These are phyloP conservation scores for Myotis vivesi DNA, from an alignment of 2,797 vertebrate genomes.

Conservation along the genomic window DNA sequence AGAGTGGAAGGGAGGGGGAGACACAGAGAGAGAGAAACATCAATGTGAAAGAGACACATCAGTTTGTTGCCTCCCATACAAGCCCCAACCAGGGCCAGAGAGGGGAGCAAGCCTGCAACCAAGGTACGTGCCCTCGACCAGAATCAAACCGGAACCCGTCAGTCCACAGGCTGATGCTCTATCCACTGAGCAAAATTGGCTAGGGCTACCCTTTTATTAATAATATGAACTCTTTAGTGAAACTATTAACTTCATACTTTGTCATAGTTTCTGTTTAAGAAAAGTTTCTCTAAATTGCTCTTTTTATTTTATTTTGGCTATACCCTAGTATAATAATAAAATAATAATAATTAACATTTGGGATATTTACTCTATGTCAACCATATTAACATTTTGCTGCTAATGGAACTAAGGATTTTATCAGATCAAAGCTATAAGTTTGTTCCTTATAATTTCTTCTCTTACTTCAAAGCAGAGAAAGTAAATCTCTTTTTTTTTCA, in stretches of 20 bases:
- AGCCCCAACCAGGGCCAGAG: too few relatives aligned
- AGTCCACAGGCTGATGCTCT: too few relatives aligned
- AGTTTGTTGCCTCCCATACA: too few relatives aligned
- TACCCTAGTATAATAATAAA: conserved; percentile 1
- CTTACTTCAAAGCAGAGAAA: conserved; percentile 27
- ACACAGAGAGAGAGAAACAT: too few relatives aligned
- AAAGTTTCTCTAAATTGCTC: not conserved
- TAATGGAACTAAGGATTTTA: not conserved
- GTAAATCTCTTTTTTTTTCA: not conserved
- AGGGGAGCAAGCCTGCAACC: too few relatives aligned
- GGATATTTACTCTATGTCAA: not conserved
- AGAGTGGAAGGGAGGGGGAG: too few relatives aligned
- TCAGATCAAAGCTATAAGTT: not conserved
- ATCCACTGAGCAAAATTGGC: too few relatives aligned
- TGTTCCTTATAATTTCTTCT: not conserved
- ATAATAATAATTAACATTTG: conserved; percentile 17
- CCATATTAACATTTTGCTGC: conserved; percentile 36
- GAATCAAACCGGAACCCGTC: too few relatives aligned
- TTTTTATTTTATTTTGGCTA: not conserved
- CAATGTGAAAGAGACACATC: too few relatives aligned
- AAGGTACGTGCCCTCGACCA: too few relatives aligned
- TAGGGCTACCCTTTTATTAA: not conserved
- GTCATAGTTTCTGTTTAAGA: not conserved
- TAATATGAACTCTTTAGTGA: not conserved
- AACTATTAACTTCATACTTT: not conserved